phyloP scores from a whole-genome alignment of 53 echinoderm and acorn worm genomes.

The Holothuria scabra region DNA sequence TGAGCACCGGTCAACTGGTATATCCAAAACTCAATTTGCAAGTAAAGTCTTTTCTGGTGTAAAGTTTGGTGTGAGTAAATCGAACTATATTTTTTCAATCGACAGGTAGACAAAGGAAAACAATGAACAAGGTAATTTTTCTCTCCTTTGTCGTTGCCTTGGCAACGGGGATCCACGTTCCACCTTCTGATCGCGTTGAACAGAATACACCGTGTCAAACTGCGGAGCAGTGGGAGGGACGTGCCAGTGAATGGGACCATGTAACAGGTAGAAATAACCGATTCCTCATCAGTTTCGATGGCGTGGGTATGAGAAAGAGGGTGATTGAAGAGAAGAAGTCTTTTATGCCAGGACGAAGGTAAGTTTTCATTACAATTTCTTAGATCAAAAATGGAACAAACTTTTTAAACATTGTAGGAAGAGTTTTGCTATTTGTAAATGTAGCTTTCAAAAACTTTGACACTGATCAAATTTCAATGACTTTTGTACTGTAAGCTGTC shows the following conservation, averaged over 20 bases:
- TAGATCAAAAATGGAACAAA: no score
- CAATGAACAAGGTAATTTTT: background rate
- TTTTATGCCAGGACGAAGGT: conserved; percentile 84
- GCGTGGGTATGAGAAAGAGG: conserved; percentile 64
- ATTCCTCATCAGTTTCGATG: conserved; percentile 83
- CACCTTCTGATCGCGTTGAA: background rate
- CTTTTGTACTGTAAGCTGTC: no score
- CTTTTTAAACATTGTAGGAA: no score
- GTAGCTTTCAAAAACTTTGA: no score
- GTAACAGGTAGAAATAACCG: conserved; percentile 75
- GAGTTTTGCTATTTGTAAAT: no score
- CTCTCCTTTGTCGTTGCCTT: conserved; percentile 7
- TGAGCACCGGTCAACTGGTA: no score
- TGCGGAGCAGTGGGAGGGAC: conserved; percentile 80
- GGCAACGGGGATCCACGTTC: background rate
- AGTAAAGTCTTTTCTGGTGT: no score
- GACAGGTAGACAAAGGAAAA: background rate
- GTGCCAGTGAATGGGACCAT: conserved; percentile 93
- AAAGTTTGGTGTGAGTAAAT: background rate
- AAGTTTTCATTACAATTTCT: background rate
- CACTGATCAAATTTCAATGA: no score
- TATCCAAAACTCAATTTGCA: no score
- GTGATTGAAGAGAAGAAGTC: conserved; percentile 83
- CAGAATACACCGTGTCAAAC: conserved; percentile 64
- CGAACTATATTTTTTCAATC: background rate